Percentiles rank a stretch among this genome's conserved stretches.
These are phyloP conservation scores for Myanophis thanlyinensis DNA, from an alignment of 2,113 vertebrate genomes.

Conservation along the genomic window DNA sequence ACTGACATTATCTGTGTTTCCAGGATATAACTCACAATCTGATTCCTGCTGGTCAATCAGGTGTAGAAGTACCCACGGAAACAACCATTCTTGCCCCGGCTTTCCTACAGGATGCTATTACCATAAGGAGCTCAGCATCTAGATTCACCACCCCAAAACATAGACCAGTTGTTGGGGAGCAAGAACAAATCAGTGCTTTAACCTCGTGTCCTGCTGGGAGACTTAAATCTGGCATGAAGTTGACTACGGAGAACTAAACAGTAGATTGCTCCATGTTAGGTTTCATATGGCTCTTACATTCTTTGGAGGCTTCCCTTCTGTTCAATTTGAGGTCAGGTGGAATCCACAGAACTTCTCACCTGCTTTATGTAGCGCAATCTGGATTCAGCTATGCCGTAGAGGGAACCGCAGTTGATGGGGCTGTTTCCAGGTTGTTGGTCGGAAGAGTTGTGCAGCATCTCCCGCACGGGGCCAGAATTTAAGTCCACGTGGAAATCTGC, in stretches of 20 bases:
- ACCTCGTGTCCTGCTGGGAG: not conserved
- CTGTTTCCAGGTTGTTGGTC: slow-evolving; percentile 1
- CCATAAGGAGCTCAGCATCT: not conserved
- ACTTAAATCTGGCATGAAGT: not conserved
- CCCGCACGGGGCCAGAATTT: slow-evolving; percentile 82
- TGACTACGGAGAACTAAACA: not conserved
- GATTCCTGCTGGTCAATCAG: not conserved
- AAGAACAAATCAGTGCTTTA: not conserved
- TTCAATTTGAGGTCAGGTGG: not conserved
- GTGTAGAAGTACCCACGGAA: not conserved
- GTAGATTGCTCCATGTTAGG: not conserved
- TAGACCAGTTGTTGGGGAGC: not conserved
- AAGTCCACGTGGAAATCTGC: slow-evolving; percentile 94
- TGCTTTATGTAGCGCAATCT: slow-evolving; percentile 80
- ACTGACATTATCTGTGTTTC: not conserved
- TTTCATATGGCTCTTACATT: not conserved
- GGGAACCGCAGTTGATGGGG: slow-evolving; percentile 56
- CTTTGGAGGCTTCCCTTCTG: not conserved
- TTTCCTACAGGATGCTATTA: not conserved
- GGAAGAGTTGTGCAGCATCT: slow-evolving; percentile 78
- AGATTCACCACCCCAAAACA: not conserved
- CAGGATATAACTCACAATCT: not conserved
- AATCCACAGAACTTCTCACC: slow-evolving; percentile 63
- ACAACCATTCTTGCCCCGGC: not conserved
- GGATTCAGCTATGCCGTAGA: slow-evolving; percentile 80